Base-by-base conservation (phyloP, 2,113 vertebrate genomes). In the Gymnobelideus leadbeateri region DNA sequence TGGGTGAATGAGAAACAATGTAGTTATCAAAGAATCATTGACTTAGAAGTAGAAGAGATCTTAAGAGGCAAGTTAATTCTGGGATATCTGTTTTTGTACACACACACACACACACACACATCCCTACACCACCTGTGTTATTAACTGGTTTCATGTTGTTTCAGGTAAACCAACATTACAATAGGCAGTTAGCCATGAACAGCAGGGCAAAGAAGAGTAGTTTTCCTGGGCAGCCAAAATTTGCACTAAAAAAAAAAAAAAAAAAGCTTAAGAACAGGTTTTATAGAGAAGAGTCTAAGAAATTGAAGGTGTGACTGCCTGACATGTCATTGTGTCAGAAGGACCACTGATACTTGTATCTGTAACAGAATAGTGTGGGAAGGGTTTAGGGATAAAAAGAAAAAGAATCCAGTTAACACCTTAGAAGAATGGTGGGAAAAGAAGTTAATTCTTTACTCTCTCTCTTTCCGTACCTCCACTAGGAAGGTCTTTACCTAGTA, bases 1-100 rank as follows among this genome's bases (percentile, higher is more conserved):
- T 93, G 43, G 54, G 61, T 61, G 77, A 43, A 47, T 89, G 12
- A 95, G 91, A 92, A 94, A 93, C 49, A 51, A 61, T 50, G 23
- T 91, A 89, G 68, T 95, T 96, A 21, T 50, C 51, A 43, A 77
- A 77, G 37, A 14, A 16, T n/a, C 31, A 77, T n/a, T n/a, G 37
- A 77, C 14, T 3, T 77, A n/a, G 61, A 68, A 3, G 14, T n/a
- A 14, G 61, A 37, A 68, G 61, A 43, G n/a, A 84, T 4, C 19
- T 84, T 43, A n/a, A 14, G 47, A 77, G 16, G 7, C 1, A 37
- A 43, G 68, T 77, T 77, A 14, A 68, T 68, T 14, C 12, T 37
- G 31, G 61, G 31, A 14, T 37, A 37, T 12, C 3, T n/a, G 61
- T 1, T 28, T 37, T 68, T 68, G 28, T 37, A 37, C 31, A 37